Base-by-base conservation (phyloP, 35 echinoderm and acorn worm species). In the Apostichopus japonicus region DNA sequence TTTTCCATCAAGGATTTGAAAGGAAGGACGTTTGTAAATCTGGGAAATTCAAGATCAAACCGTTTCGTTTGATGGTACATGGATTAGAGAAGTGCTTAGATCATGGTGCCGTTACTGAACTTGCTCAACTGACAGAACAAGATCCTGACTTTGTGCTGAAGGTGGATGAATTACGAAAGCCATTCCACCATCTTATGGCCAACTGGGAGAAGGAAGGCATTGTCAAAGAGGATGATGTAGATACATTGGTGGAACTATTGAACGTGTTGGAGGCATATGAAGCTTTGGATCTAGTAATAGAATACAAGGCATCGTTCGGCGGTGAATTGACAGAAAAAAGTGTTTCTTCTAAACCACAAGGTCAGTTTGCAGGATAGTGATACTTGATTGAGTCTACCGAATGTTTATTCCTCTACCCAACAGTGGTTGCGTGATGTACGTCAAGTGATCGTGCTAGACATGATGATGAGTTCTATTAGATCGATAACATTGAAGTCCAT, bases 81-180 rank as follows among this genome's bases (percentile, higher is more conserved):
- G 6, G 54, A 57, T 23, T 84, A 22, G 81, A 57, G 19, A n/a
- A 57, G 5, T 23, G 10, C 17, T n/a, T 84, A 22, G 57, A 58
- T 54, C 53, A 23, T 24, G 57, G 6, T 4, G 54, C 17, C 7
- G 81, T 84, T n/a, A 19, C 57, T 15, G 81, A 56, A 58, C 54
- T 84, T 55, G 81, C 81, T 21, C 81, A 84, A 56, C 55, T 84
- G 17, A 84, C 81, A 58, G 81, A 84, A 10, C 53, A 84, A 59
- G 19, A 55, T 52, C 81, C 54, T 6, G 54, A 84, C 54, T 54
- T 83, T 83, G 10, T 56, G 57, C 23, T 84, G 56, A 59, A 19
- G 13, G 22, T 56, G 9, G 22, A 23, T 84, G 81, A 84, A 1
- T 16, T 57, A 19, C 8, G 57, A 17, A 5, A n/a, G 15, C 81